Percentiles rank a stretch among this genome's conserved stretches.
Evolutionary conservation across 2,797 vertebrate genomes (phyloP).

Genomic region (Myripristis jacobus): DNA sequence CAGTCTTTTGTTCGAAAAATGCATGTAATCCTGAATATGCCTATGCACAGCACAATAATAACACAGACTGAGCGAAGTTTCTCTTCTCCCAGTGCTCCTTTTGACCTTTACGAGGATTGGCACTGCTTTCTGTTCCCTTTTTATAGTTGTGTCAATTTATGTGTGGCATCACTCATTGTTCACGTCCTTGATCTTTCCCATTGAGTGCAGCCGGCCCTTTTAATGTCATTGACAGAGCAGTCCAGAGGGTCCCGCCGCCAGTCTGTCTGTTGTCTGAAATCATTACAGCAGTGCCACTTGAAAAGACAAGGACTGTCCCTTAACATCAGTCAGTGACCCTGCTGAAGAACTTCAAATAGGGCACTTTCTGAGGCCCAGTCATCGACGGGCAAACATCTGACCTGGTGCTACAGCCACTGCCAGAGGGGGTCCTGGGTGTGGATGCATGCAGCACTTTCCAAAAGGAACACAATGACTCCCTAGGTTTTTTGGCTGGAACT

Average conservation of each 20-base stretch:
- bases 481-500: slow-evolving; percentile 26
- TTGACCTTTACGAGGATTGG: slow-evolving; percentile 68
- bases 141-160: slow-evolving; percentile 76
- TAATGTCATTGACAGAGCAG: slow-evolving; percentile 80
- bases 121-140: slow-evolving; percentile 60
- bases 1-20: slow-evolving; percentile 31
- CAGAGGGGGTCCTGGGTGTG: slow-evolving; percentile 55
- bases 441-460: slow-evolving; percentile 47
- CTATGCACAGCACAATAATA: not conserved
- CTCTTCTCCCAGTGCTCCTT: slow-evolving; percentile 35
- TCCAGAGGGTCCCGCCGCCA: slow-evolving; percentile 71
- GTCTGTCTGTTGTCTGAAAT: slow-evolving; percentile 76
- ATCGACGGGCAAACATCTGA: slow-evolving; percentile 55
- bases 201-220: slow-evolving; percentile 73
- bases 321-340: slow-evolving; percentile 70
- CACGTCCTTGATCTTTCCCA: slow-evolving; percentile 78
- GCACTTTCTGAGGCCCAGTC: slow-evolving; percentile 40
- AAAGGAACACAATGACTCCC: slow-evolving; percentile 37
- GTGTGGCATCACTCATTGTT: slow-evolving; percentile 74
- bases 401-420: slow-evolving; percentile 41
- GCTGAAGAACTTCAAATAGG: slow-evolving; percentile 63
- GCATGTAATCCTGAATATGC: slow-evolving; percentile 11
- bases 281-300: slow-evolving; percentile 74
- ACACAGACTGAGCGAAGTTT: slow-evolving; percentile 38
- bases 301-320: slow-evolving; percentile 77